phyloP scores from a whole-genome alignment of 2,113 vertebrate genomes.

The Muntiacus muntjak region DNA sequence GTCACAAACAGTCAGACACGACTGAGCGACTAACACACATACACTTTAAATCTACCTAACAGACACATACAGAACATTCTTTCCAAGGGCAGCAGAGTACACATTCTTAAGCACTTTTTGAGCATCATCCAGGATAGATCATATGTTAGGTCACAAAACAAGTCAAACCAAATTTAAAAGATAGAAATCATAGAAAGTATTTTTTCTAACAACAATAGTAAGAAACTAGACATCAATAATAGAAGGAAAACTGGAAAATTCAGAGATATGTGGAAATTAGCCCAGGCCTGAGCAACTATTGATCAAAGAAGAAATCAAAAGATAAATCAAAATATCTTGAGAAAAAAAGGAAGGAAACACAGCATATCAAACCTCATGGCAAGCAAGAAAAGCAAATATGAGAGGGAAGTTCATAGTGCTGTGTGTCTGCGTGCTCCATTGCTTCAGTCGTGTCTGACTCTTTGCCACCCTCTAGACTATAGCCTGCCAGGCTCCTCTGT shows the following conservation, averaged over 20 bases:
- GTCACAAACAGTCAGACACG: background rate
- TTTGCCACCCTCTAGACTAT: background rate
- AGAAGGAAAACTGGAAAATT: background rate
- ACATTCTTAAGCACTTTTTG: background rate
- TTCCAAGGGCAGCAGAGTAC: background rate
- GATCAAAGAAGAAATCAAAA: background rate
- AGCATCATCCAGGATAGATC: background rate
- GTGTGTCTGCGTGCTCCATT: background rate
- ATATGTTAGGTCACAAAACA: background rate
- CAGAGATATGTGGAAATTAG: background rate
- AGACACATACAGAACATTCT: background rate
- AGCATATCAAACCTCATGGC: background rate
- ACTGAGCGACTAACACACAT: background rate
- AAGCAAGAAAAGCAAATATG: background rate
- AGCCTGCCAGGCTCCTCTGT: background rate
- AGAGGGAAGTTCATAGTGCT: background rate
- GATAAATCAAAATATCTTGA: background rate
- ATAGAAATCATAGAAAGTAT: background rate
- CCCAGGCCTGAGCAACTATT: background rate
- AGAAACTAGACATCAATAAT: background rate
- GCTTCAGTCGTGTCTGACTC: background rate
- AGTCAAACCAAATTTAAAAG: background rate
- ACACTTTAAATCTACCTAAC: background rate
- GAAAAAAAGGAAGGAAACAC: background rate
- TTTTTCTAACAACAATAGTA: background rate